Evolutionary conservation across 2,888 invertebrate species (phyloP).

Genomic region (Eretmocerus hayati): DNA sequence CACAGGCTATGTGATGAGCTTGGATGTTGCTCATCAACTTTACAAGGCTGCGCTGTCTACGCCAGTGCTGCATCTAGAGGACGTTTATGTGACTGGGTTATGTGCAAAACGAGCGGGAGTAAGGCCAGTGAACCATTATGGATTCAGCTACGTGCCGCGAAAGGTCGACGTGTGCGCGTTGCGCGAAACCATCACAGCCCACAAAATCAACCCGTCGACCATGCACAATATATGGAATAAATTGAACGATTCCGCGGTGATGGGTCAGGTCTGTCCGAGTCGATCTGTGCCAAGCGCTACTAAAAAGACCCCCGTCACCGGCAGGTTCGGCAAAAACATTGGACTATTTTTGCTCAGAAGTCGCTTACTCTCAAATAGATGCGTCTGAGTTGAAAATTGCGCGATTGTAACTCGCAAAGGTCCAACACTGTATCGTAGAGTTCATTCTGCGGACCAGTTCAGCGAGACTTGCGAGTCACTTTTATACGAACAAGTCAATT

Average conservation of each 20-base stretch:
- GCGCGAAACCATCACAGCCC: constrained; percentile 52
- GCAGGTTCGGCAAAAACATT: constrained; percentile 20
- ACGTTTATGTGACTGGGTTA: constrained; percentile 72
- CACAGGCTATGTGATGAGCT: constrained; percentile 70
- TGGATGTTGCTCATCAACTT: constrained; percentile 58
- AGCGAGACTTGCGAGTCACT: too few species aligned
- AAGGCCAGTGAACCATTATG: constrained; percentile 57
- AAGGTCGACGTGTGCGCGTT: constrained; percentile 51
- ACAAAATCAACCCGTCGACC: constrained; percentile 50
- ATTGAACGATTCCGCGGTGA: constrained; percentile 26
- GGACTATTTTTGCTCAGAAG: constrained; percentile 36
- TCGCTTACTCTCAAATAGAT: constrained; percentile 14
- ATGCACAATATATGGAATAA: constrained; percentile 46
- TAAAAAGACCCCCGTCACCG: constrained; percentile 2
- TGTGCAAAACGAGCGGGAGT: constrained; percentile 58
- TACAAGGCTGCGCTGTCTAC: constrained; percentile 62
- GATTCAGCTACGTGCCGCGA: constrained; percentile 55
- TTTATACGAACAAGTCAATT: too few species aligned
- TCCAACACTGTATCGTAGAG: too few species aligned
- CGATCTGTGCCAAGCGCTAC: background rate
- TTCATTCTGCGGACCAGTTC: too few species aligned
- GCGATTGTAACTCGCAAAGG: too few species aligned
- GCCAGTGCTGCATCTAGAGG: constrained; percentile 69
- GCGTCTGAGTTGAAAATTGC: constrained; percentile 1
- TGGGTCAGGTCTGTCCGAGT: background rate